Evolutionary conservation across 2,888 invertebrate genomes (phyloP), one percentile per base, ranked within the genome.

Genomic region (Lasioglossum calceatum): DNA sequence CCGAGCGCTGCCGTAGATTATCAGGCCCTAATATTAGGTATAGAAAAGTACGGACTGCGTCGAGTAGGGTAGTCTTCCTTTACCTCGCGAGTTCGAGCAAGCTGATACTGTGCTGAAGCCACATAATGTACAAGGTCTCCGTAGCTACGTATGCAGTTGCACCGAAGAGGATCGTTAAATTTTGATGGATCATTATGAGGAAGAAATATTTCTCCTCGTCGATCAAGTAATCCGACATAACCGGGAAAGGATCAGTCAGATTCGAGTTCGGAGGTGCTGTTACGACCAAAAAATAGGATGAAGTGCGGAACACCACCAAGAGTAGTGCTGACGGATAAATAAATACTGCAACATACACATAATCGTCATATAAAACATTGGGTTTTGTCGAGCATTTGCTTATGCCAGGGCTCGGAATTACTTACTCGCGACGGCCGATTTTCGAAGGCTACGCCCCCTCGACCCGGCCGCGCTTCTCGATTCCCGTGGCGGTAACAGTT

Each of bases 341-440:
- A n/a, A 50, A 74, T 19, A 74, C 74, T 74, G 74, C 10, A 74
- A 74, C 50, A 54, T 8, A 74, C 32, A 3, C 12, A 32, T 23
- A 8, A 27, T 19, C 16, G 19, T 64, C 64, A 19, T 19, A 36
- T 36, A 36, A 36, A 2, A 36, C 2, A 36, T 36, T 36, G 2
- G 36, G 2, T 36, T 36, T 36, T 36, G 36, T 64, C 19, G 32
- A 19, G 50, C 19, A 23, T 50, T 7, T 19, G 19, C 0, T 50
- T 50, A 19, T 50, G 42, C 42, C 19, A 19, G 7, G 7, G 2
- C 7, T 36, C 36, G 36, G 36, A 19, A 2, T 32, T n/a, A 23
- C 73, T 74, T 72, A 79, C 79, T 3, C 4, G 47, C 47, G 42
- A 42, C 36, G 36, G 36, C 36, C 36, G 36, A 36, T 36, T 36